Conservation (phyloP, 2,797 vertebrate species). For the Tinamus major region DNA sequence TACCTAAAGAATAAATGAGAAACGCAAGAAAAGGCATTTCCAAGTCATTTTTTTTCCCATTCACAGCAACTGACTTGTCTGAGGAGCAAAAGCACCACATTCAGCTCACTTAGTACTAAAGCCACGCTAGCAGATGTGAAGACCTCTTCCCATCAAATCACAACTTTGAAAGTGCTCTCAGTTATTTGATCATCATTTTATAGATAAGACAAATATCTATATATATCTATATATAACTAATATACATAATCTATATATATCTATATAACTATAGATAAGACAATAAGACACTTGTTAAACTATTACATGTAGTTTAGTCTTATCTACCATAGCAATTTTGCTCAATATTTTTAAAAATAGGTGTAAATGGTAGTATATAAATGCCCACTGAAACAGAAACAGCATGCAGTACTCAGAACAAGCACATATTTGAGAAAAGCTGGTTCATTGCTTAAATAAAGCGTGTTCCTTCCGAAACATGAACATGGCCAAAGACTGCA, state of each 20-base stretch:
- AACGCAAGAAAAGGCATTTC: background rate
- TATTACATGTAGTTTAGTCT: background rate
- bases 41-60: background rate
- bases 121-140: background rate
- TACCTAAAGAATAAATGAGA: slow-evolving; percentile 4
- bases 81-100: background rate
- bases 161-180: background rate
- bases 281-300: background rate
- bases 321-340: background rate
- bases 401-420: background rate
- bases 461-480: background rate
- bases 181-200: background rate
- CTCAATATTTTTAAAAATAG: slow-evolving; percentile 12
- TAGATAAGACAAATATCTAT: background rate
- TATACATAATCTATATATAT: too few relatives aligned
- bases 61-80: background rate
- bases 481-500: background rate
- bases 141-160: background rate
- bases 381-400: background rate
- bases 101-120: background rate
- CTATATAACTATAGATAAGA: background rate
- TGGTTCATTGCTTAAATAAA: background rate
- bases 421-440: fast-evolving
- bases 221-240: too few relatives aligned
- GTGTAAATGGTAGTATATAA: background rate